Evolutionary conservation across 2,888 invertebrate genomes (phyloP).

Genomic region (Amphipoea oculea): DNA sequence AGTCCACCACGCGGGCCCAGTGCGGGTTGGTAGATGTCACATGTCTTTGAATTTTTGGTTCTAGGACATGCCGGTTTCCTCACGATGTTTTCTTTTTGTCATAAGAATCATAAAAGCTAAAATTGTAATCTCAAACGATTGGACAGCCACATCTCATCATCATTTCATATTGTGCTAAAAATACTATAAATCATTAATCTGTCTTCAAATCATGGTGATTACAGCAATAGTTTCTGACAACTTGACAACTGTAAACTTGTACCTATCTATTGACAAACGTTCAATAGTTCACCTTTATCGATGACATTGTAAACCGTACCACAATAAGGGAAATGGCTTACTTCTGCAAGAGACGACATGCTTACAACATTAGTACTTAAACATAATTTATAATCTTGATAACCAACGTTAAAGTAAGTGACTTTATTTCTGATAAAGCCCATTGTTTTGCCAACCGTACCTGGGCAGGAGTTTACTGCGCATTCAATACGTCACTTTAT

Average conservation of each 20-base stretch:
- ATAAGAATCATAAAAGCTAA: background rate
- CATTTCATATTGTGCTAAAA: background rate
- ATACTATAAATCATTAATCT: background rate
- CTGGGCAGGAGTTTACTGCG: slow-evolving; percentile 69
- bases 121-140: background rate
- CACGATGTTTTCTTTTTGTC: too few relatives aligned
- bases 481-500: slow-evolving; percentile 74
- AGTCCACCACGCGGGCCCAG: too few relatives aligned
- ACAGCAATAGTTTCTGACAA: background rate
- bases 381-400: slow-evolving; percentile 64
- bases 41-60: too few relatives aligned
- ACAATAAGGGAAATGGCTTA: slow-evolving; percentile 54
- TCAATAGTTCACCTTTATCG: background rate
- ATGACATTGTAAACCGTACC: slow-evolving; percentile 42
- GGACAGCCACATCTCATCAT: background rate
- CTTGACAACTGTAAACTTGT: background rate
- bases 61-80: too few relatives aligned
- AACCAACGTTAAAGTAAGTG: slow-evolving; percentile 56
- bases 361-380: slow-evolving; percentile 54
- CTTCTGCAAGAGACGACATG: slow-evolving; percentile 51
- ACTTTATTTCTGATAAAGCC: slow-evolving; percentile 60
- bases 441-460: slow-evolving; percentile 66
- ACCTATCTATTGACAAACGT: background rate
- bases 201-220: background rate
- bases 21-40: too few relatives aligned